phyloP scores from a whole-genome alignment of 2,888 invertebrate species.

The Bimastos eiseni region DNA sequence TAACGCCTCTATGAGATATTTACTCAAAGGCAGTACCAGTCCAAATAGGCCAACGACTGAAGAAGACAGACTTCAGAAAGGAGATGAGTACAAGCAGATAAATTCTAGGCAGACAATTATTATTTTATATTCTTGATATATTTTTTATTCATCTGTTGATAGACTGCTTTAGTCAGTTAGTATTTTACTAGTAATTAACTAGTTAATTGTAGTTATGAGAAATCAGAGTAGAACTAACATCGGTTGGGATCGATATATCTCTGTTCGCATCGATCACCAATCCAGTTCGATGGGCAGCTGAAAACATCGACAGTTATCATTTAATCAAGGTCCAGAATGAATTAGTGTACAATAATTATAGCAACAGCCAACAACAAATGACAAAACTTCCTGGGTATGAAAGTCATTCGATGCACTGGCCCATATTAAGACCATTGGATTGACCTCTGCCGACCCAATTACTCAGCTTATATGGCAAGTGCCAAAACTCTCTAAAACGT shows the following conservation, averaged over 20 bases:
- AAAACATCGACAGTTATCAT: neutral
- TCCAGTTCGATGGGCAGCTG: slow-evolving; percentile 29
- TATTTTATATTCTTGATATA: neutral
- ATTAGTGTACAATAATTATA: neutral
- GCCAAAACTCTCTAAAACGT: no score
- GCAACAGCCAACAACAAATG: no score
- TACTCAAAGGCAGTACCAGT: no score
- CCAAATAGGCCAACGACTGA: no score
- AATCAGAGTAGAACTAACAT: slow-evolving; percentile 17
- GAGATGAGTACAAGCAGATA: no score
- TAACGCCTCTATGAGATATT: no score
- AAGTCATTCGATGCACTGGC: neutral
- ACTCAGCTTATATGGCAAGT: neutral
- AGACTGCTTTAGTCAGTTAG: neutral
- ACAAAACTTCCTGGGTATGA: no score
- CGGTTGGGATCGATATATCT: slow-evolving; percentile 25
- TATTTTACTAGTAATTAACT: no score
- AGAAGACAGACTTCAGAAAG: no score
- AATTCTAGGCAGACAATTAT: no score
- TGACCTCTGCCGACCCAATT: neutral
- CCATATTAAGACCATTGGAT: neutral
- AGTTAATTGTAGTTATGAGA: neutral
- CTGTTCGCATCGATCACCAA: slow-evolving; percentile 26
- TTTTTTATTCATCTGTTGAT: neutral
- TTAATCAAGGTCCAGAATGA: neutral